phyloP scores from a whole-genome alignment of 2,888 invertebrate species.

The Pyrochroa serraticornis region DNA sequence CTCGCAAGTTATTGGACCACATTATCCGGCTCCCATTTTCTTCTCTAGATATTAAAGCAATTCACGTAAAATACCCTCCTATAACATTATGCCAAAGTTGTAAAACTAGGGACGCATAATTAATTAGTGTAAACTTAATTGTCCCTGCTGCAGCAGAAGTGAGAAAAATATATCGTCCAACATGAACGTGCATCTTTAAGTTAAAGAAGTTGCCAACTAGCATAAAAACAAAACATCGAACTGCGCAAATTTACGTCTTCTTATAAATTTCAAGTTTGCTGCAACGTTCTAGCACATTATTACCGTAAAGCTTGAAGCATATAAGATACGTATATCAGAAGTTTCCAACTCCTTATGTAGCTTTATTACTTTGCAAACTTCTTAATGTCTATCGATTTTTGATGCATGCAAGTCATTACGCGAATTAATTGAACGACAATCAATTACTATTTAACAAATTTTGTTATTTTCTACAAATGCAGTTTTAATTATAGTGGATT shows the following conservation, averaged over 20 bases:
- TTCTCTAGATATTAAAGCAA: too few relatives aligned
- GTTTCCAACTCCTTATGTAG: slow-evolving; percentile 3
- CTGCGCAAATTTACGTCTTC: not conserved
- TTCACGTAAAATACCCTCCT: too few relatives aligned
- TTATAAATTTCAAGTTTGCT: slow-evolving; percentile 1
- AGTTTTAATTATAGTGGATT: too few relatives aligned
- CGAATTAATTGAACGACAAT: not conserved
- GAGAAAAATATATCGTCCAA: not conserved
- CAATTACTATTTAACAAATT: not conserved
- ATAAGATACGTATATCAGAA: not conserved
- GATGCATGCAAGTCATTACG: not conserved
- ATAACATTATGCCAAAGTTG: not conserved
- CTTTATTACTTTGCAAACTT: slow-evolving; percentile 5
- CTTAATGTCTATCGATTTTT: not conserved
- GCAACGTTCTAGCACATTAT: not conserved
- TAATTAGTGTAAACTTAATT: too few relatives aligned
- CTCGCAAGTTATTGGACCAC: too few relatives aligned
- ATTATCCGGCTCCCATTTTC: too few relatives aligned
- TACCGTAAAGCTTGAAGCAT: slow-evolving; percentile 1
- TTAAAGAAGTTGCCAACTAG: not conserved
- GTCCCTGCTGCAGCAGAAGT: too few relatives aligned
- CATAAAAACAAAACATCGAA: not conserved
- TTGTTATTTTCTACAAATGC: too few relatives aligned
- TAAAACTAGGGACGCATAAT: not conserved
- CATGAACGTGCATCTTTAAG: not conserved